Percentiles rank a stretch among this genome's conserved stretches.
Evolutionary conservation across 2,797 vertebrate species (phyloP).

Genomic region (Dicrostonyx torquatus): DNA sequence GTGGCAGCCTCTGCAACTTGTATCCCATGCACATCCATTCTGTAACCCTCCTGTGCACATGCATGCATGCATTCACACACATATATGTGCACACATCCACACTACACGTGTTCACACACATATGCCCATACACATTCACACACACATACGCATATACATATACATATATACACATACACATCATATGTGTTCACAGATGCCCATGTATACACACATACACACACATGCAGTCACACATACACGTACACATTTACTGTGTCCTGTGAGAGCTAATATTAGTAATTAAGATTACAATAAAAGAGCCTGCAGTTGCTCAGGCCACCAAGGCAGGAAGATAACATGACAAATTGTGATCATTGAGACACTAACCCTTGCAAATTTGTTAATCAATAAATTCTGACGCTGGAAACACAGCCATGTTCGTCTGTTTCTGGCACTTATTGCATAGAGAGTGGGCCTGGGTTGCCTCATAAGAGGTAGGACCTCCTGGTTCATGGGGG

Average conservation of each 20-base stretch:
- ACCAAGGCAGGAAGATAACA: background rate
- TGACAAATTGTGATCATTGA: background rate
- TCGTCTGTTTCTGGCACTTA: background rate
- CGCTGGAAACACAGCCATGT: background rate
- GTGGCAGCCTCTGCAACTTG: no score
- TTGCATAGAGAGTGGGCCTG: background rate
- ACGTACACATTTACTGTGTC: background rate
- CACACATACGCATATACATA: background rate
- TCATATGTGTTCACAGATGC: background rate
- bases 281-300: background rate
- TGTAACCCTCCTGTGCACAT: background rate
- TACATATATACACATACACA: background rate
- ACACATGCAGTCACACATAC: background rate
- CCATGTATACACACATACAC: background rate
- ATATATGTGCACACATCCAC: no score
- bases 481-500: background rate
- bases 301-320: background rate
- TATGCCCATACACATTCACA: background rate
- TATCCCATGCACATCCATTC: background rate
- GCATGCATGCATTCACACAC: background rate
- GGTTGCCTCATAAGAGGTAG: background rate
- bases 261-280: background rate
- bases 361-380: background rate
- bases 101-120: no score
- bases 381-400: background rate